Percentiles rank a stretch among this genome's conserved stretches.
phyloP scores from a whole-genome alignment of 2,113 vertebrate species.

The Danionella cerebrum region DNA sequence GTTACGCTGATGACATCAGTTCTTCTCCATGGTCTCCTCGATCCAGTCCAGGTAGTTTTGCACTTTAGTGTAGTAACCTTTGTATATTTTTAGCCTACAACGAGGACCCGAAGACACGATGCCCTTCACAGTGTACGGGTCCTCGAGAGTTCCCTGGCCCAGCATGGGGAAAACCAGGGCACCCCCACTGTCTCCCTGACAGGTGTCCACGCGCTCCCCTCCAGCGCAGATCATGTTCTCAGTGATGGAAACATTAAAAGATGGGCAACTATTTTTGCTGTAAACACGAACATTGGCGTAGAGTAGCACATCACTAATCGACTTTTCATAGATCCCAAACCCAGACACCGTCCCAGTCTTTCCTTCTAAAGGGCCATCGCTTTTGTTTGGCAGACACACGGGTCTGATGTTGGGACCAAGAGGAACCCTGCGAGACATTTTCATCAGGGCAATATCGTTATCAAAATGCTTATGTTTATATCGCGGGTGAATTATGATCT shows the following conservation, averaged over 20 bases:
- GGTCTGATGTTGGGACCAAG: constrained; percentile 17
- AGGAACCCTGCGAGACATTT: constrained; percentile 1
- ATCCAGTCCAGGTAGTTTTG: constrained; percentile 82
- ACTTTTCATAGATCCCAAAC: background rate
- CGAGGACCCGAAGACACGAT: constrained; percentile 79
- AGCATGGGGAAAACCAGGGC: constrained; percentile 60
- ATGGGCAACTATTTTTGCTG: constrained; percentile 69
- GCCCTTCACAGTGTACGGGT: constrained; percentile 58
- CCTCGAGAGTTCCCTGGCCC: background rate
- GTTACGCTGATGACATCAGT: too few species aligned
- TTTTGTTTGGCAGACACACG: constrained; percentile 26
- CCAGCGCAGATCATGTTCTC: constrained; percentile 85
- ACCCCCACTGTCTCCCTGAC: constrained; percentile 75
- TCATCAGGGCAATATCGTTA: constrained; percentile 31
- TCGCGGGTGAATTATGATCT: constrained; percentile 22
- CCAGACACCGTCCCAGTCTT: background rate
- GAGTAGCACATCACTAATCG: background rate
- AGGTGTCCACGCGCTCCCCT: constrained; percentile 74
- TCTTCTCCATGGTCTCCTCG: constrained; percentile 57
- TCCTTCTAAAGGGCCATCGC: background rate
- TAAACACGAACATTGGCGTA: constrained; percentile 57
- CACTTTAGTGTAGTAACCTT: constrained; percentile 84
- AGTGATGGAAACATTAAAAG: constrained; percentile 62
- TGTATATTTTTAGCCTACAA: constrained; percentile 57
- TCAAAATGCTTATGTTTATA: background rate